Percentiles rank a stretch among this genome's conserved stretches.
Conservation (phyloP, 1,140 invertebrate species). For the Globodera rostochiensis region DNA sequence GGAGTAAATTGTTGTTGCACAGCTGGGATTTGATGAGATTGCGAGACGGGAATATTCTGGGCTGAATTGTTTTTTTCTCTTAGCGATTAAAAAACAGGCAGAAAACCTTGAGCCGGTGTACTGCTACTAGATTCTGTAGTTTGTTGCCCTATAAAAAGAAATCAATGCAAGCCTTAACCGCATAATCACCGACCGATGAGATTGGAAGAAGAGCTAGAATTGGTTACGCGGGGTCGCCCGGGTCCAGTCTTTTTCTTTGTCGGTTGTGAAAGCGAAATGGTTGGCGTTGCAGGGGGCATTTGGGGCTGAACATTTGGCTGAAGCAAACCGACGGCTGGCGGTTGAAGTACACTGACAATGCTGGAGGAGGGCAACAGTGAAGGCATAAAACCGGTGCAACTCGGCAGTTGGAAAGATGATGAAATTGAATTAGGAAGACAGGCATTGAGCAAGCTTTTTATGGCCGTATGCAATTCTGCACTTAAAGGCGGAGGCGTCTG, state of each 20-base stretch:
- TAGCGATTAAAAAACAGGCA: not conserved
- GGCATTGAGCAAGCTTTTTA: conserved; percentile 31
- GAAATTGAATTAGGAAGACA: conserved; percentile 18
- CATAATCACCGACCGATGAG: not conserved
- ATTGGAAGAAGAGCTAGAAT: not conserved
- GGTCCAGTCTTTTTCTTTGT: conserved; percentile 38
- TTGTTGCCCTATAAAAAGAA: not conserved
- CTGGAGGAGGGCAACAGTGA: not conserved
- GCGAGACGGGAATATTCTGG: not conserved
- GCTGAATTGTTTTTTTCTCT: not conserved
- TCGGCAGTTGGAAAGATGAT: conserved; percentile 1
- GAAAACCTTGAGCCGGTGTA: not conserved
- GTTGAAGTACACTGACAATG: not conserved
- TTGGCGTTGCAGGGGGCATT: conserved; percentile 23
- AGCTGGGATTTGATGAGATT: not conserved
- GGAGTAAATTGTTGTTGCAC: not conserved
- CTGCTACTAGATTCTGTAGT: not conserved
- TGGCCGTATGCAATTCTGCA: conserved; percentile 40
- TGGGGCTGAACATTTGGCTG: conserved; percentile 21
- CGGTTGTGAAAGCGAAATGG: conserved; percentile 21
- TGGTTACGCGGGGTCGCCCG: conserved; percentile 24
- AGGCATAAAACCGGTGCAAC: conserved; percentile 11
- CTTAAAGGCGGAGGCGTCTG: conserved; percentile 33
- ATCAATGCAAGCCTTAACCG: not conserved
- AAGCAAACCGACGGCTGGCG: not conserved